Conservation (phyloP, 2,888 invertebrate species). For the Drosophila multiciliata region DNA sequence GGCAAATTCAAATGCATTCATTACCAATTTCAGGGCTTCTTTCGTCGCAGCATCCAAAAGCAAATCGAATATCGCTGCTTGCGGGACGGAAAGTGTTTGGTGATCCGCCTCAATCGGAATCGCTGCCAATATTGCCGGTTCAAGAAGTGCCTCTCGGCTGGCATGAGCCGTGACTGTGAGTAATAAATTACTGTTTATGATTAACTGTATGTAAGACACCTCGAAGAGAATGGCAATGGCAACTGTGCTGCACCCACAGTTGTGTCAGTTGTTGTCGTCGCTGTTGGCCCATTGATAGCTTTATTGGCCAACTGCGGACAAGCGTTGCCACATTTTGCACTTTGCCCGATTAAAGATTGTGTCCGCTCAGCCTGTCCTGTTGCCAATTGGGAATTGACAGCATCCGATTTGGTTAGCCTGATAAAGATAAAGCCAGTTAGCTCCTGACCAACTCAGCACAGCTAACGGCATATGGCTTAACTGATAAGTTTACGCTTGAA, state of each 20-base stretch:
- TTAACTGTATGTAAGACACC: constrained; percentile 16
- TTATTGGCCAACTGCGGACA: constrained; percentile 63
- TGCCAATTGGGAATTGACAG: constrained; percentile 37
- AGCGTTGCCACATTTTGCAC: constrained; percentile 42
- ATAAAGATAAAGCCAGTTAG: constrained; percentile 9
- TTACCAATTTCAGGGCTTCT: constrained; percentile 91
- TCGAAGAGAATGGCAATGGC: constrained; percentile 51
- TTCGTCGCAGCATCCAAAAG: constrained; percentile 97
- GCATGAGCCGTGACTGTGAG: constrained; percentile 99
- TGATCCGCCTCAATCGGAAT: constrained; percentile 96
- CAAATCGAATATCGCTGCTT: constrained; percentile 98
- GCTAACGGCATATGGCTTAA: background rate
- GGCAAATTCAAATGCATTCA: background rate
- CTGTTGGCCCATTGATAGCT: constrained; percentile 55
- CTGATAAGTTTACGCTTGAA: background rate
- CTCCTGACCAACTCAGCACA: constrained; percentile 9
- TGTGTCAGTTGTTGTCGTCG: constrained; percentile 16
- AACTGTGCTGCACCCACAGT: constrained; percentile 23
- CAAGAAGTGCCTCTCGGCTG: constrained; percentile 97
- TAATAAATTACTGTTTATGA: constrained; percentile 79
- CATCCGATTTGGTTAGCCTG: constrained; percentile 3
- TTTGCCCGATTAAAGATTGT: constrained; percentile 57
- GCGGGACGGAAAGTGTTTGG: constrained; percentile 96
- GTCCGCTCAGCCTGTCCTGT: constrained; percentile 48
- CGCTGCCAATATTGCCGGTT: constrained; percentile 98